phyloP scores from a whole-genome alignment of 2,888 invertebrate genomes.

The Ashinkailepas kermadecensis region DNA sequence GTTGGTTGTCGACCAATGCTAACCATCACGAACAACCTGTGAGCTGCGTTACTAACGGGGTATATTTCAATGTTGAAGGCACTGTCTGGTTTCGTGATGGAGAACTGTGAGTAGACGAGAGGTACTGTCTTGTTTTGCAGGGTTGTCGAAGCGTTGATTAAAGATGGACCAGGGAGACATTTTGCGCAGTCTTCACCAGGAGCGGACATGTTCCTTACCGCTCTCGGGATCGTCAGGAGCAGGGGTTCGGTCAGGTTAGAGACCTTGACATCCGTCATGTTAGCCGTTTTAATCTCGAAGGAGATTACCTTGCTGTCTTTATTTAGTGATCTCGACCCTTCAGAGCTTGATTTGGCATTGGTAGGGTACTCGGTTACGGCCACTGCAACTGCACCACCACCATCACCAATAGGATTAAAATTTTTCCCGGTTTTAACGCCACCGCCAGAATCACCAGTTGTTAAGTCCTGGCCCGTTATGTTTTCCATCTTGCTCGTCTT shows the following conservation, averaged over 20 bases:
- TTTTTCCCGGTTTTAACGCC: background rate
- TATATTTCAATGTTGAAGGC: slow-evolving; percentile 21
- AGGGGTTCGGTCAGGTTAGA: slow-evolving; percentile 22
- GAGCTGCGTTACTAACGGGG: background rate
- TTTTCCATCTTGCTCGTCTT: slow-evolving; percentile 21
- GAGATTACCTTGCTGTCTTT: slow-evolving; percentile 10
- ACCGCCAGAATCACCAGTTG: background rate
- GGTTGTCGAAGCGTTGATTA: slow-evolving; percentile 15
- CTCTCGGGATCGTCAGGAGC: slow-evolving; percentile 8
- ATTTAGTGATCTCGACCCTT: background rate
- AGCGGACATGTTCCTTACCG: background rate
- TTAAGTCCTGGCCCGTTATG: background rate
- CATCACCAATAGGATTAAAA: slow-evolving; percentile 26
- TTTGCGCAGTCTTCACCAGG: background rate
- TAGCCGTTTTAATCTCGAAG: slow-evolving; percentile 8
- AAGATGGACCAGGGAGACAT: background rate
- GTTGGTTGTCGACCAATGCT: slow-evolving; percentile 29
- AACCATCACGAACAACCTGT: slow-evolving; percentile 26
- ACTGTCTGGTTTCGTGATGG: slow-evolving; percentile 12
- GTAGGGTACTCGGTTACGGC: slow-evolving; percentile 9
- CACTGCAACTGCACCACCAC: slow-evolving; percentile 1
- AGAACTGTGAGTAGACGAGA: slow-evolving; percentile 24
- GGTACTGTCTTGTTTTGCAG: slow-evolving; percentile 11
- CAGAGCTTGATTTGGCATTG: slow-evolving; percentile 1
- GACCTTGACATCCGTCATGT: background rate